Conservation (phyloP, 2,888 invertebrate species). For the Drosophila mercatorum region DNA sequence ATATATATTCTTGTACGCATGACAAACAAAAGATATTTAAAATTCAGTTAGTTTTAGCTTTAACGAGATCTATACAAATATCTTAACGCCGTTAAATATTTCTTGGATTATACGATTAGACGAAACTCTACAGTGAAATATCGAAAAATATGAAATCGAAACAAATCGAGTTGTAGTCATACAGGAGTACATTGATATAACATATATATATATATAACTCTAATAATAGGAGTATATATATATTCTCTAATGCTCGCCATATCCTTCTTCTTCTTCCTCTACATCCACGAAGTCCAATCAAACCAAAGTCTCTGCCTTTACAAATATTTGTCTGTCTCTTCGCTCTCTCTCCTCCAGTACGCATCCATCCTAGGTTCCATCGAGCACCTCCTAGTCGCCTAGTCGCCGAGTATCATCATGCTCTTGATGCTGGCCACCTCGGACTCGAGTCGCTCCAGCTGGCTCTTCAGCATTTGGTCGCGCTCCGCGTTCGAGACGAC, state of each 20-base stretch:
- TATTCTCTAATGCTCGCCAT: not conserved
- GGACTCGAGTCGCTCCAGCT: constrained; percentile 94
- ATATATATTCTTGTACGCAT: constrained; percentile 6
- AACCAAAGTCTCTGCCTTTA: constrained; percentile 34
- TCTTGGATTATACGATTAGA: constrained; percentile 22
- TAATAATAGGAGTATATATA: not conserved
- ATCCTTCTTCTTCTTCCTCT: not conserved
- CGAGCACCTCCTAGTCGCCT: constrained; percentile 46
- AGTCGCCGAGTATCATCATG: constrained; percentile 88
- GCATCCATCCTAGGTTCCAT: not conserved
- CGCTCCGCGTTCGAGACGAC: constrained; percentile 82
- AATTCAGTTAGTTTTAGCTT: constrained; percentile 6
- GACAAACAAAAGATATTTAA: constrained; percentile 20
- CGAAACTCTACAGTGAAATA: constrained; percentile 37
- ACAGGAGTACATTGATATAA: not conserved
- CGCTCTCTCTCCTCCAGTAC: constrained; percentile 59
- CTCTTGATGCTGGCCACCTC: constrained; percentile 96
- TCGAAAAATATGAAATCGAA: constrained; percentile 14
- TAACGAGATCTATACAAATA: constrained; percentile 64
- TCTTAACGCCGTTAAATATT: constrained; percentile 33
- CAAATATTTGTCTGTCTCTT: constrained; percentile 62
- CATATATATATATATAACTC: not conserved
- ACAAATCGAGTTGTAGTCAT: constrained; percentile 1
- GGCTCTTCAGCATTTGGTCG: constrained; percentile 91
- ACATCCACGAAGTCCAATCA: constrained; percentile 5